Evolutionary conservation across 2,888 invertebrate genomes (phyloP).

Genomic region (Cryptocephalus moraei): DNA sequence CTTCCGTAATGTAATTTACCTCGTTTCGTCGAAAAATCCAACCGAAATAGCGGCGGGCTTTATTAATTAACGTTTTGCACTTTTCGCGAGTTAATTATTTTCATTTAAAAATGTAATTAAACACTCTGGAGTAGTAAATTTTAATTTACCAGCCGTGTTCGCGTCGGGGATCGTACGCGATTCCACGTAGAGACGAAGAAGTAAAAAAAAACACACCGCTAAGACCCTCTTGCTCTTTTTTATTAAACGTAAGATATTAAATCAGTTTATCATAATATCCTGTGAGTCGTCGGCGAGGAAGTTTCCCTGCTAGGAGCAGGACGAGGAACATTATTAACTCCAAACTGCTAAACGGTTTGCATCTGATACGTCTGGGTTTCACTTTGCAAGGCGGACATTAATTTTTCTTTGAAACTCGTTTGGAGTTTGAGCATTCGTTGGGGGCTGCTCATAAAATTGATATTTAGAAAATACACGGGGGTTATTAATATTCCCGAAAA

Average conservation of each 20-base stretch:
- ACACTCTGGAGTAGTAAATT: conserved; percentile 8
- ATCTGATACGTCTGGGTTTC: conserved; percentile 17
- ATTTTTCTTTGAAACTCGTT: no score
- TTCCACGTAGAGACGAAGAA: no score
- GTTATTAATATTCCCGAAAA: no score
- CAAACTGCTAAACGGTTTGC: conserved; percentile 26
- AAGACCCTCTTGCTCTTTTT: conserved; percentile 13
- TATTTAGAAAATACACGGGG: no score
- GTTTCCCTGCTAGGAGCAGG: conserved; percentile 21
- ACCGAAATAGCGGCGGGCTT: no score
- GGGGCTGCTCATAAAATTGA: no score
- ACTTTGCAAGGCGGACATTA: not conserved
- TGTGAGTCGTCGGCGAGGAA: conserved; percentile 12
- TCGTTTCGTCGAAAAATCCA: no score
- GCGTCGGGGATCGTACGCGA: not conserved
- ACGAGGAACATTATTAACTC: conserved; percentile 26
- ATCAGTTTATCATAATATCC: conserved; percentile 35
- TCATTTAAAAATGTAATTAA: conserved; percentile 7
- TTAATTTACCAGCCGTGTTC: conserved; percentile 3
- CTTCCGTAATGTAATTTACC: no score
- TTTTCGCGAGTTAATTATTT: conserved; percentile 8
- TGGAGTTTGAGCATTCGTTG: no score
- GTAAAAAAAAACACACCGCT: no score
- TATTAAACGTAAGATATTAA: conserved; percentile 34
- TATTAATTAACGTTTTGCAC: no score